A percentile compares a stretch with the other conserved stretches of the same genome.
phyloP scores from a whole-genome alignment of 2,113 vertebrate genomes.

The Caracal caracal region DNA sequence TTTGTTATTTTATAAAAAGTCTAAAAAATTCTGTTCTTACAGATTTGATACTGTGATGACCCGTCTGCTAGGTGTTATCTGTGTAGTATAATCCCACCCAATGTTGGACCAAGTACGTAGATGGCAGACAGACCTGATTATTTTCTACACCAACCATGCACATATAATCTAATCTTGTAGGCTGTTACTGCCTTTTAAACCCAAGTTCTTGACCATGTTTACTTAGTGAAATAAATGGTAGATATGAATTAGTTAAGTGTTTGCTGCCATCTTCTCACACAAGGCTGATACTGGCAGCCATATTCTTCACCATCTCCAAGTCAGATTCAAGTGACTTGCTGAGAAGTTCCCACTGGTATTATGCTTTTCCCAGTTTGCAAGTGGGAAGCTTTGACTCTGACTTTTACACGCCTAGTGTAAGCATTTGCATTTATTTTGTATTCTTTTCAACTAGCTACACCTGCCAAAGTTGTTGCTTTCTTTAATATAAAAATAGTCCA shows the following conservation, averaged over 20 bases:
- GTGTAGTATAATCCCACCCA: background rate
- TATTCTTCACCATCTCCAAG: background rate
- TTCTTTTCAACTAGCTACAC: slow-evolving; percentile 36
- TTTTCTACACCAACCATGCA: background rate
- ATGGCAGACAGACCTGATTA: background rate
- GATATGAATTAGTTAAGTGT: background rate
- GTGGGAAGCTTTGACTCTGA: background rate
- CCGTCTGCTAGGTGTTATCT: background rate
- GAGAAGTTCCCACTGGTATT: background rate
- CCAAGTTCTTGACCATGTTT: slow-evolving; percentile 12
- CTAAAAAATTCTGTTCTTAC: background rate
- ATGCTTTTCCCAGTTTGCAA: background rate
- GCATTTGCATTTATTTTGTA: slow-evolving; percentile 39
- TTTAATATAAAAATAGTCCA: slow-evolving; percentile 2
- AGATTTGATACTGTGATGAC: background rate
- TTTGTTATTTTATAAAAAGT: slow-evolving; percentile 28
- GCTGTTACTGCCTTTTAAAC: slow-evolving; percentile 3
- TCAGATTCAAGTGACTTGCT: background rate
- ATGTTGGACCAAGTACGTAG: background rate
- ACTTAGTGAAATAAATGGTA: slow-evolving; percentile 10
- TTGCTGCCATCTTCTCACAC: background rate
- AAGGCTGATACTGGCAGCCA: background rate
- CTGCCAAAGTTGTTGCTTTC: slow-evolving; percentile 9
- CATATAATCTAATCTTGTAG: background rate
- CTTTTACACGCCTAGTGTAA: slow-evolving; percentile 1